Percentiles rank a stretch among this genome's conserved stretches.
Conservation (phyloP, 2,113 vertebrate genomes). For the Vulpes lagopus region DNA sequence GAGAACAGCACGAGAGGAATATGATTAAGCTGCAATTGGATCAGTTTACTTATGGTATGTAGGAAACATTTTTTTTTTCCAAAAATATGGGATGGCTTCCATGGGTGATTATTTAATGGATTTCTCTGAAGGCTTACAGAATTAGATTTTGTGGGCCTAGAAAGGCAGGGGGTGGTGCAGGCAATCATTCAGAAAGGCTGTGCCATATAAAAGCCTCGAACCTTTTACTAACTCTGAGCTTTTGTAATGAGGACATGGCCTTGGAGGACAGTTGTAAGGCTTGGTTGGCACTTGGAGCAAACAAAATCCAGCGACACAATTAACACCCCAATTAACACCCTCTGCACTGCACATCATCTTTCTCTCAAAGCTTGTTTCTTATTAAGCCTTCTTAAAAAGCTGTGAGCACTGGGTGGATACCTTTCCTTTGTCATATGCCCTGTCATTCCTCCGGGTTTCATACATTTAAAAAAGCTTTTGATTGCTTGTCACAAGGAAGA, state of each 20-base stretch:
- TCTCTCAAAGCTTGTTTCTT: not conserved
- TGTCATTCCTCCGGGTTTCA: not conserved
- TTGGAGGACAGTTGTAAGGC: not conserved
- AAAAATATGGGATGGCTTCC: not conserved
- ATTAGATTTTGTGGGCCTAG: not conserved
- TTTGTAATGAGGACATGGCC: rapidly evolving
- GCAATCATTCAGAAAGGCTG: not conserved
- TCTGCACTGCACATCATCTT: not conserved
- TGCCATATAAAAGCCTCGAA: not conserved
- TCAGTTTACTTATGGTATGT: not conserved
- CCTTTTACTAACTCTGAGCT: not conserved
- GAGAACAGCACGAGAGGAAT: not conserved
- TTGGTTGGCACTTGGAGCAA: too few relatives aligned
- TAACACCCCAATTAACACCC: not conserved
- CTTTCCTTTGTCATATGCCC: not conserved
- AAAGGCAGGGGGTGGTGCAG: too few relatives aligned
- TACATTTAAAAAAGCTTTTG: not conserved
- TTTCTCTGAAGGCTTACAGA: not conserved
- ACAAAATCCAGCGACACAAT: not conserved
- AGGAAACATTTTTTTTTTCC: not conserved
- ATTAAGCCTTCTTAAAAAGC: not conserved
- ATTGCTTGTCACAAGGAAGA: not conserved
- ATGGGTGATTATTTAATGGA: not conserved
- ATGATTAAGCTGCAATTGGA: not conserved
- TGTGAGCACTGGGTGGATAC: not conserved